Evolutionary conservation across 2,797 vertebrate genomes (phyloP).

Genomic region (Gadopsis bispinosus): DNA sequence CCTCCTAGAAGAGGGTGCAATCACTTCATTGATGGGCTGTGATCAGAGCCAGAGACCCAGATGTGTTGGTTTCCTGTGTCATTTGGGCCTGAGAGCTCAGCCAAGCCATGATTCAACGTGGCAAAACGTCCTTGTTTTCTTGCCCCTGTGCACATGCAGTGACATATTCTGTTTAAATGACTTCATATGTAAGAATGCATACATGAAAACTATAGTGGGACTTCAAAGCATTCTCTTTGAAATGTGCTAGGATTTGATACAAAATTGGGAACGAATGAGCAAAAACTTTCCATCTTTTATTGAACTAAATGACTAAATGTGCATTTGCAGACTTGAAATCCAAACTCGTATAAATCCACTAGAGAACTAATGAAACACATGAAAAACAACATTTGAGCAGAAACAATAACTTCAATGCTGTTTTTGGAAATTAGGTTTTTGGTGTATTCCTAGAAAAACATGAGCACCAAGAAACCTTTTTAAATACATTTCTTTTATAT

Average conservation of each 20-base stretch:
- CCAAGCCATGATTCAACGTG: conserved; percentile 38
- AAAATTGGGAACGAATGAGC: not conserved
- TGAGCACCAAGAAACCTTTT: not conserved
- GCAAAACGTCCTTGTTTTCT: conserved; percentile 20
- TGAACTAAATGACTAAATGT: conserved; percentile 22
- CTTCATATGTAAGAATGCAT: conserved; percentile 8
- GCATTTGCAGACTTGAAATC: conserved; percentile 6
- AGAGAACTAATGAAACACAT: conserved; percentile 1
- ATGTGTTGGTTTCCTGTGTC: conserved; percentile 58
- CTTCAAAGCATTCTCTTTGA: not conserved
- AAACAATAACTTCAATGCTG: not conserved
- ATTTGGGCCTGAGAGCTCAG: conserved; percentile 29
- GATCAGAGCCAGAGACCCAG: conserved; percentile 45
- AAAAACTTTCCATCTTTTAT: conserved; percentile 16
- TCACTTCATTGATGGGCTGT: conserved; percentile 29
- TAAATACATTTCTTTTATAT: not conserved
- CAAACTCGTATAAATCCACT: conserved; percentile 8
- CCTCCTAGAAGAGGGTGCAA: conserved; percentile 37
- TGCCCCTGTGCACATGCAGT: not conserved
- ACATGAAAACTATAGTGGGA: not conserved
- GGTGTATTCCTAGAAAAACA: conserved; percentile 1
- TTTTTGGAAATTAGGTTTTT: not conserved
- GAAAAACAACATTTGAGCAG: not conserved
- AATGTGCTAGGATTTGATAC: not conserved
- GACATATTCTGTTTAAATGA: conserved; percentile 17